phyloP scores from a whole-genome alignment of 2,888 invertebrate genomes.

The Nebria salina region DNA sequence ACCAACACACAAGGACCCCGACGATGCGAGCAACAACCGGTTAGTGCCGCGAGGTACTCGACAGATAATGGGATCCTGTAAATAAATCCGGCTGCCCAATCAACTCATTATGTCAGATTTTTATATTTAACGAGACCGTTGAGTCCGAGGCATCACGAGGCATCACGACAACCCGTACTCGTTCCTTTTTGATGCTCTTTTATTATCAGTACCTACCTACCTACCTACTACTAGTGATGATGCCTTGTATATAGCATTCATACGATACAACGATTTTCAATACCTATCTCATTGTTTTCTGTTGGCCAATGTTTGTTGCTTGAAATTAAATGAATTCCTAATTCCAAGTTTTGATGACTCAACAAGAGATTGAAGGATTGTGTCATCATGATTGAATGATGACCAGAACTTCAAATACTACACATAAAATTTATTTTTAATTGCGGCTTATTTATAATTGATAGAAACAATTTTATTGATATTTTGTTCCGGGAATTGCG shows the following conservation, averaged over 20 bases:
- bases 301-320: background rate
- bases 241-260: background rate
- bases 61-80: constrained; percentile 26
- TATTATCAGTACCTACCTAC: background rate
- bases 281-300: background rate
- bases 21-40: constrained; percentile 7
- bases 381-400: background rate
- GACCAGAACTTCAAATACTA: background rate
- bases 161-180: background rate
- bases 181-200: background rate
- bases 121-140: constrained; percentile 28
- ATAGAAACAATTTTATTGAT: too few relatives aligned
- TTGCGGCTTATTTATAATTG: too few relatives aligned
- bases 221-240: background rate
- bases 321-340: background rate
- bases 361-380: background rate
- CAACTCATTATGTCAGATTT: constrained; percentile 34
- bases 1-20: constrained; percentile 50
- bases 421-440: too few relatives aligned
- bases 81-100: constrained; percentile 28
- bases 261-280: background rate
- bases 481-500: too few relatives aligned
- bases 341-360: background rate
- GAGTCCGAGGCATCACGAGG: constrained; percentile 5
- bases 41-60: constrained; percentile 15